phyloP scores from a whole-genome alignment of 2,797 vertebrate species.

The Phalloptychus januarius region DNA sequence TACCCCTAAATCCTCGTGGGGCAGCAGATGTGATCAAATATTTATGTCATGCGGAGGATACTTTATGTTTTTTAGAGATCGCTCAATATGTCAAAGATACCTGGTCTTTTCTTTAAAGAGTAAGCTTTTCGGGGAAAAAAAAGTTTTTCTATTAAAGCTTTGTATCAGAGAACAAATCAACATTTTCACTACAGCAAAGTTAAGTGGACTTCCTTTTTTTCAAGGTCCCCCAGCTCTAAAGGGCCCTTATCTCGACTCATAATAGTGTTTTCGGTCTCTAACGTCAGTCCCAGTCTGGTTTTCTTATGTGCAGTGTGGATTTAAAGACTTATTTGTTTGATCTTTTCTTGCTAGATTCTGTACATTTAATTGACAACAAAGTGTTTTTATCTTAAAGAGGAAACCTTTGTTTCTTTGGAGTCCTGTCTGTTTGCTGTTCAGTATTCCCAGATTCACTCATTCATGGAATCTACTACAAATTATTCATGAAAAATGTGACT shows the following conservation, averaged over 20 bases:
- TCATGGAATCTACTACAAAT: not conserved
- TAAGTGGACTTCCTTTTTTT: not conserved
- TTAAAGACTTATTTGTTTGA: not conserved
- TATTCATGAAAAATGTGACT: not conserved
- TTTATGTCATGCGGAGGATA: constrained; percentile 31
- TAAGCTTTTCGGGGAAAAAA: not conserved
- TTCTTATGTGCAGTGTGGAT: not conserved
- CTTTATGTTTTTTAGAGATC: constrained; percentile 30
- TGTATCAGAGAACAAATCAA: not conserved
- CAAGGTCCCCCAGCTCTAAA: not conserved
- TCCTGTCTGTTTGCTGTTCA: not conserved
- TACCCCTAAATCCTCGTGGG: constrained; percentile 22
- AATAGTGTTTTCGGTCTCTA: not conserved
- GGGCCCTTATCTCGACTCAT: not conserved
- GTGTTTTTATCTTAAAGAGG: not conserved
- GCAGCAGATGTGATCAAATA: constrained; percentile 32
- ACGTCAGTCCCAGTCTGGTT: not conserved
- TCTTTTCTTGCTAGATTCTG: not conserved
- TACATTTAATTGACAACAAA: not conserved
- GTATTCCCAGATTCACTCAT: not conserved
- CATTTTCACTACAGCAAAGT: not conserved
- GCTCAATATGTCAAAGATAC: constrained; percentile 29
- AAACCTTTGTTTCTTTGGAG: not conserved
- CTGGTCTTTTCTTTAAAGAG: not conserved
- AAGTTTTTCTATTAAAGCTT: not conserved